Base-by-base conservation (phyloP, 2,888 invertebrate species). In the Dynastes tityus region DNA sequence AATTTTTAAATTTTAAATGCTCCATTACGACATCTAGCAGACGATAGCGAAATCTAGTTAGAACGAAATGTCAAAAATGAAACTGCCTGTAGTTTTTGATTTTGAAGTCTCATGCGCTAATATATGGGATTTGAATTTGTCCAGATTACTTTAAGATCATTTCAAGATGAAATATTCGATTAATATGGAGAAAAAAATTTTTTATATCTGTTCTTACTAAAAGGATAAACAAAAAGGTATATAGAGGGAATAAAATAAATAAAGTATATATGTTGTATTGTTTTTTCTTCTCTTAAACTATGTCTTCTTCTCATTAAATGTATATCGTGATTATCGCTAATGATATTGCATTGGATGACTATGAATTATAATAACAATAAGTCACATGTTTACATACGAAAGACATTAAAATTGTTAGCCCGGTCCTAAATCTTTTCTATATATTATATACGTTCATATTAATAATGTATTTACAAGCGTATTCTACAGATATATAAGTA, bases 231-330 rank as follows among this genome's bases (percentile, higher is more conserved):
- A 61, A 27, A 61, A 61, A 13, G 22, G 5, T 32, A 29, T 27
- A 40, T 22, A 45, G 16, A 27, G 51, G 51, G 49, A 45, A 49
- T 49, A 68, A 27, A 68, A 45, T 49, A 49, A 22, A 68, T 45
- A 13, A 76, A 45, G 63, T 45, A 45, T 78, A 45, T 40, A 76
- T 55, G 32, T 78, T 75, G 67, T 78, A 75, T 78, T 78, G 40
- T 75, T 68, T 68, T 68, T 68, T 67, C 11, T 45, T 45, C 8
- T 75, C 78, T 78, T 78, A 78, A 76, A 67, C 76, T 78, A 78
- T 78, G 78, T 78, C 75, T 78, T 76, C 63, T 75, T 65, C 32
- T 67, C 40, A 70, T 45, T 45, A 45, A 51, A 63, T 75, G 40
- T 40, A 67, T n/a, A 67, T 40, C 40, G 45, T 67, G 65, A 68